Evolutionary conservation across 2,113 vertebrate genomes (phyloP).

Genomic region (Takifugu bimaculatus): DNA sequence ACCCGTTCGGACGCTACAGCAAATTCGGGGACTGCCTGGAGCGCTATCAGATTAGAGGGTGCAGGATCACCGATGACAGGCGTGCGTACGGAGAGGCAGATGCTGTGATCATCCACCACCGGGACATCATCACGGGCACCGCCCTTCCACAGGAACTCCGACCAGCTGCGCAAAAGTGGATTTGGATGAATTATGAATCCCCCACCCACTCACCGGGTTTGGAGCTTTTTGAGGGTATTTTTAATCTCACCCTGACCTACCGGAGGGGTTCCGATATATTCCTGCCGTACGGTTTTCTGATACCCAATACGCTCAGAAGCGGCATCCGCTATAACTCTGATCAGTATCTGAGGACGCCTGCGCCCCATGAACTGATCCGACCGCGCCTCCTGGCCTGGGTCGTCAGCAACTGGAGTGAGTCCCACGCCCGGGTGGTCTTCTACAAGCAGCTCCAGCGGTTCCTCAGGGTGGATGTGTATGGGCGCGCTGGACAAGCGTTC

Average conservation of each 20-base stretch:
- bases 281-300: slow-evolving; percentile 85
- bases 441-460: slow-evolving; percentile 76
- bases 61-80: slow-evolving; percentile 74
- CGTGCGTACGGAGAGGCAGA: slow-evolving; percentile 66
- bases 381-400: slow-evolving; percentile 85
- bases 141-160: slow-evolving; percentile 55
- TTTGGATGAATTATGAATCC: slow-evolving; percentile 96
- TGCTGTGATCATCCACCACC: slow-evolving; percentile 85
- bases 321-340: too few relatives aligned
- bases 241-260: slow-evolving; percentile 91
- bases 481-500: slow-evolving; percentile 64
- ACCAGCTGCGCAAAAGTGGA: slow-evolving; percentile 82
- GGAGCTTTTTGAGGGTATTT: slow-evolving; percentile 65
- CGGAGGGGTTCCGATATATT: slow-evolving; percentile 83
- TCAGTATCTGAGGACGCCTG: not conserved
- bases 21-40: slow-evolving; percentile 67
- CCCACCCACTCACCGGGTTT: slow-evolving; percentile 78
- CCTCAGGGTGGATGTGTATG: slow-evolving; percentile 83
- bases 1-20: slow-evolving; percentile 71
- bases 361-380: slow-evolving; percentile 54
- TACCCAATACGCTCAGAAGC: slow-evolving; percentile 8
- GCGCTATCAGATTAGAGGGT: slow-evolving; percentile 74
- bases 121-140: slow-evolving; percentile 69
- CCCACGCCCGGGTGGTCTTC: slow-evolving; percentile 81
- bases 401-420: slow-evolving; percentile 87